phyloP scores from a whole-genome alignment of 2,113 vertebrate species.

The Sinocyclocheilus anshuiensis region DNA sequence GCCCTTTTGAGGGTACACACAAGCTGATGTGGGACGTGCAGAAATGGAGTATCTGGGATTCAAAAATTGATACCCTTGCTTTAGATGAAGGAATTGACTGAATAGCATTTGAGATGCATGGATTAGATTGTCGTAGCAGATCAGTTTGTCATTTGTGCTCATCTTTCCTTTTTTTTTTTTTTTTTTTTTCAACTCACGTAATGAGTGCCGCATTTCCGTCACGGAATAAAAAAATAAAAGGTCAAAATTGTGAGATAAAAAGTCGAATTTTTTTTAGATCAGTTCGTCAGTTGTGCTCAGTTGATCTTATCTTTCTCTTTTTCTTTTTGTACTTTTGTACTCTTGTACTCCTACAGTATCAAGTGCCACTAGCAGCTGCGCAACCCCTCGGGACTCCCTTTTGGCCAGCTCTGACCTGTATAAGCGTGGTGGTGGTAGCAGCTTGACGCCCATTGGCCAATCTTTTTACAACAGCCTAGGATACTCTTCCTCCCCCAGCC shows the following conservation, averaged over 20 bases:
- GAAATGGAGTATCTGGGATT: not conserved
- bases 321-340: not conserved
- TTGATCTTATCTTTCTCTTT: too few relatives aligned
- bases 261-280: not conserved
- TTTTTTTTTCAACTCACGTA: too few relatives aligned
- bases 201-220: too few relatives aligned
- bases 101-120: not conserved
- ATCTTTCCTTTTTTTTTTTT: slow-evolving; percentile 63
- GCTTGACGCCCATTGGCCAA: slow-evolving; percentile 96
- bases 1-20: too few relatives aligned
- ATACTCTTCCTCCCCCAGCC: slow-evolving; percentile 96
- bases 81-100: not conserved
- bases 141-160: not conserved
- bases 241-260: too few relatives aligned
- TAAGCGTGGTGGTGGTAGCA: slow-evolving; percentile 93
- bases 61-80: not conserved
- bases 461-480: slow-evolving; percentile 98
- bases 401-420: slow-evolving; percentile 96
- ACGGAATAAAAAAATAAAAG: too few relatives aligned
- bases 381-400: slow-evolving; percentile 93
- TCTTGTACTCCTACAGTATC: slow-evolving; percentile 79
- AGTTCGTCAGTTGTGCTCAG: not conserved
- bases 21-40: too few relatives aligned
- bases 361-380: slow-evolving; percentile 89
- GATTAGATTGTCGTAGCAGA: not conserved